Conservation (phyloP, 2,888 invertebrate genomes). For the Eristalinus aeneus region DNA sequence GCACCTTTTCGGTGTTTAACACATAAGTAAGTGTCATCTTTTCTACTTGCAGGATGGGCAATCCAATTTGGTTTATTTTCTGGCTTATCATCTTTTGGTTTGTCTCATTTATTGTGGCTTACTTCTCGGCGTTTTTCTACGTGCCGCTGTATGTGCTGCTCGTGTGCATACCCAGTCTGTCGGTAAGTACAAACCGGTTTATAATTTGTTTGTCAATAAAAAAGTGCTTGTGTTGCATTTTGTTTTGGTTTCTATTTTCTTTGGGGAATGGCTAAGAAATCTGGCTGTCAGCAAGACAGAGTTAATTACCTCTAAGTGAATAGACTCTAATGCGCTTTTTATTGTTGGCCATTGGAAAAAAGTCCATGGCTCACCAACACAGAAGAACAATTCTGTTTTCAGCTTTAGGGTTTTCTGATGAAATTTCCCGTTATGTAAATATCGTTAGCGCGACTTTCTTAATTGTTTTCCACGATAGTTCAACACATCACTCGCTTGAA, state of each 20-base stretch:
- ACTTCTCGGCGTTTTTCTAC: slow-evolving; percentile 86
- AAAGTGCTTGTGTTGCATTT: background rate
- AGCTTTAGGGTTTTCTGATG: background rate
- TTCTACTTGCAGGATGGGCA: slow-evolving; percentile 82
- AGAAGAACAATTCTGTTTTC: no score
- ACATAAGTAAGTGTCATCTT: background rate
- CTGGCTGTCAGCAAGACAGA: background rate
- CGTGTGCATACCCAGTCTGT: slow-evolving; percentile 85
- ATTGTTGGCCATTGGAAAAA: background rate
- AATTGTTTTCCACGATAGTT: background rate
- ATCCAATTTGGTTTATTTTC: slow-evolving; percentile 85
- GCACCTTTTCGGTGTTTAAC: background rate
- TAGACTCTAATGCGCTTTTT: background rate
- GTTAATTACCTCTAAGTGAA: background rate
- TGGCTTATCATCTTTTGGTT: slow-evolving; percentile 88
- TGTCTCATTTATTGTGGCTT: slow-evolving; percentile 85
- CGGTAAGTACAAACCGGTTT: slow-evolving; percentile 82
- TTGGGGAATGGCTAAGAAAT: background rate
- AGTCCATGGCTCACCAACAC: background rate
- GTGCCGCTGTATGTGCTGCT: slow-evolving; percentile 86
- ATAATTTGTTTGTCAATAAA: background rate
- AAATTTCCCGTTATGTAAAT: background rate
- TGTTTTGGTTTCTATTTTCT: background rate
- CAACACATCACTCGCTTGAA: no score
- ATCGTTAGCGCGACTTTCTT: background rate